These are phyloP conservation scores for Sclerurus mexicanus DNA, from an alignment of 2,113 vertebrate genomes.

Conservation along the genomic window DNA sequence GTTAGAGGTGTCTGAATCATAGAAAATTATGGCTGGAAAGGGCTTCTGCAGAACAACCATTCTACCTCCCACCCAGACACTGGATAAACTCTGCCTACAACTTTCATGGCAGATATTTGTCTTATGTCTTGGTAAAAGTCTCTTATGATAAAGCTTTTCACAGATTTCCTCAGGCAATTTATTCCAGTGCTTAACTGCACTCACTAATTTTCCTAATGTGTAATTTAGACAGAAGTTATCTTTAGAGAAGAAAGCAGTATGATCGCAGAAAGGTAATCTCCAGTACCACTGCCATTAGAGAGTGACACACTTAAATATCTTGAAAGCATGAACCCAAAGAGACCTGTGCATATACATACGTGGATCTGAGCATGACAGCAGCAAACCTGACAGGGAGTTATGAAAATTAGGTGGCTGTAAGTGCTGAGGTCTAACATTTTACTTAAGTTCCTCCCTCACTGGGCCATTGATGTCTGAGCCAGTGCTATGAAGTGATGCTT, in stretches of 20 bases:
- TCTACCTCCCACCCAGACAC: background rate
- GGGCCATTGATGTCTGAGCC: background rate
- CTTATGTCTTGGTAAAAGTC: background rate
- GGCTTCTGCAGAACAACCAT: background rate
- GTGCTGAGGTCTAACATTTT: background rate
- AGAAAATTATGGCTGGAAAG: slow-evolving; percentile 12
- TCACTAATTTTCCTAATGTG: background rate
- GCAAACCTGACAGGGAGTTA: background rate
- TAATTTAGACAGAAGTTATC: background rate
- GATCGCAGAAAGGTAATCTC: background rate
- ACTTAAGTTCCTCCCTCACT: background rate
- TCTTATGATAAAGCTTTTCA: background rate
- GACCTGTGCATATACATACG: background rate
- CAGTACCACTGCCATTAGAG: background rate
- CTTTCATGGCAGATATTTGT: background rate
- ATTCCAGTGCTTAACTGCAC: background rate
- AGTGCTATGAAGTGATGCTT: background rate
- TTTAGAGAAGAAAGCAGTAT: background rate
- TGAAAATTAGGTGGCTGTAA: background rate
- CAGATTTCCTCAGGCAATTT: background rate
- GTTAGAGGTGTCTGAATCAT: slow-evolving; percentile 22
- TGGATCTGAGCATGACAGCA: background rate
- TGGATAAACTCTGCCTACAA: background rate
- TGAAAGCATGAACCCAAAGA: background rate
- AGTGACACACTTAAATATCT: background rate